phyloP scores from a whole-genome alignment of 2,888 invertebrate genomes.

The Mesochorus sp. region DNA sequence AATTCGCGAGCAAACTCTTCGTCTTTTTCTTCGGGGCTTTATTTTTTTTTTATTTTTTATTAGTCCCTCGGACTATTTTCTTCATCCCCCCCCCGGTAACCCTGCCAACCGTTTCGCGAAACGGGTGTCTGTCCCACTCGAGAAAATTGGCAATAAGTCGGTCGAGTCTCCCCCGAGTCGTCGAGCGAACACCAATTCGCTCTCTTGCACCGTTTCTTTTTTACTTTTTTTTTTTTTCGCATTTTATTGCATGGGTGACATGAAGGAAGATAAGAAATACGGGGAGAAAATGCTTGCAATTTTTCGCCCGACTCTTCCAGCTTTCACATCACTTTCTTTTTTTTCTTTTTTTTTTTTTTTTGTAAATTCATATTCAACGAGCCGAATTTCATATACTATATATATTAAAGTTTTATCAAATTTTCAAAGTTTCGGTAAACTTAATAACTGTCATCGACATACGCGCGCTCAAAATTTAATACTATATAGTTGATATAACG shows the following conservation, averaged over 20 bases:
- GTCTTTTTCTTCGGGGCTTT: neutral
- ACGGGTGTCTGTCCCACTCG: slow-evolving; percentile 52
- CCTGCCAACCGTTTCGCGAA: slow-evolving; percentile 14
- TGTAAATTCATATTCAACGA: too few relatives aligned
- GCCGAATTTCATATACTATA: too few relatives aligned
- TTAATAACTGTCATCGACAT: too few relatives aligned
- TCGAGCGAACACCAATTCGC: slow-evolving; percentile 28
- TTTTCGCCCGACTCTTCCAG: slow-evolving; percentile 9
- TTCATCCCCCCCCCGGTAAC: neutral
- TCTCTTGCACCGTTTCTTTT: slow-evolving; percentile 25
- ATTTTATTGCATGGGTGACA: neutral
- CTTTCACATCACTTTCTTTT: neutral
- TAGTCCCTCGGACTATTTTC: slow-evolving; percentile 1
- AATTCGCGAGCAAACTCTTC: slow-evolving; percentile 26
- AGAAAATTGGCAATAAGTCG: slow-evolving; percentile 64
- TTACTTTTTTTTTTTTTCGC: neutral
- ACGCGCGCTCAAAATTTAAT: too few relatives aligned
- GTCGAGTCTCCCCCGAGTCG: slow-evolving; percentile 30
- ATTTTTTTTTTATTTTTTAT: slow-evolving; percentile 23
- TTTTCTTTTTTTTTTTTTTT: neutral
- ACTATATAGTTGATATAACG: too few relatives aligned
- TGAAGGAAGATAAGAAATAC: slow-evolving; percentile 27
- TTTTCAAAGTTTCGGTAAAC: too few relatives aligned
- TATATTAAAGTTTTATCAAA: too few relatives aligned
- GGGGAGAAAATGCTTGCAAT: slow-evolving; percentile 15